Conservation (phyloP, 1,140 invertebrate species). For the Tetraneura akinire region DNA sequence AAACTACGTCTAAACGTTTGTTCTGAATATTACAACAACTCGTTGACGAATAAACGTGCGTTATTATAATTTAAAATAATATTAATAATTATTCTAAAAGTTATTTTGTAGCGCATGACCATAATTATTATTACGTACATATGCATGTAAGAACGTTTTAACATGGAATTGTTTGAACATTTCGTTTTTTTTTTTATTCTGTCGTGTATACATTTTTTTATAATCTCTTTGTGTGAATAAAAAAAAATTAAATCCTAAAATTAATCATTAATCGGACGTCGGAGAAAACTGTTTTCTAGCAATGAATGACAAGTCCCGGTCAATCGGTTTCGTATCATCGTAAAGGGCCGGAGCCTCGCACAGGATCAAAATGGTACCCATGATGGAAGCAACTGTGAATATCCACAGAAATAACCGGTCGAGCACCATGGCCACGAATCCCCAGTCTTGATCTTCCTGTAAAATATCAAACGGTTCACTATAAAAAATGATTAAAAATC, state of each 20-base stretch:
- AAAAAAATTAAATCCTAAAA: not conserved
- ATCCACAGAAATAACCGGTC: conserved; percentile 96
- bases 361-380: conserved; percentile 84
- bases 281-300: conserved; percentile 75
- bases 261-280: conserved; percentile 54
- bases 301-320: conserved; percentile 81
- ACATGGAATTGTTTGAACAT: too few species aligned
- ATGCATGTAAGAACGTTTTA: too few species aligned
- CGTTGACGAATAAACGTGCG: too few species aligned
- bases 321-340: conserved; percentile 86
- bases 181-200: too few species aligned
- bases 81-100: too few species aligned
- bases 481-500: too few species aligned
- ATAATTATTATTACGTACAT: not conserved
- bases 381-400: conserved; percentile 87
- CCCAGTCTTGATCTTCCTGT: conserved; percentile 97
- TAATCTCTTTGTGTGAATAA: not conserved
- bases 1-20: too few species aligned
- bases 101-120: not conserved
- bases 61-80: too few species aligned
- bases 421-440: conserved; percentile 98
- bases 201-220: not conserved
- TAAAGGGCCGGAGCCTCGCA: conserved; percentile 88
- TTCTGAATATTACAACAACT: too few species aligned
- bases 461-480: too few species aligned